phyloP scores from a whole-genome alignment of 2,113 vertebrate genomes.

The Pitta sordida region DNA sequence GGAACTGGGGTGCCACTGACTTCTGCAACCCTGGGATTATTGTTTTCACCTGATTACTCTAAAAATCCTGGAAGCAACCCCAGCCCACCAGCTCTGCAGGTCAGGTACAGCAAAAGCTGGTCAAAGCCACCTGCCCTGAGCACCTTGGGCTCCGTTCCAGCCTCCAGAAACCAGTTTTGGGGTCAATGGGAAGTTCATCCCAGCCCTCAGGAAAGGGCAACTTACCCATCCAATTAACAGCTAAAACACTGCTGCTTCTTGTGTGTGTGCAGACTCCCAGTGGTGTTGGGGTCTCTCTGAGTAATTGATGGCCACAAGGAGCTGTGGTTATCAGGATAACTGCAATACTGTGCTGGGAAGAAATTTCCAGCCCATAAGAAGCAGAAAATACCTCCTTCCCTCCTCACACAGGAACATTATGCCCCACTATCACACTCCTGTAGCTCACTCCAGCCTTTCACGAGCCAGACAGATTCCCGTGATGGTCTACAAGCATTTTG shows the following conservation, averaged over 20 bases:
- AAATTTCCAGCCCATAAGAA: background rate
- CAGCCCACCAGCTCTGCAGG: background rate
- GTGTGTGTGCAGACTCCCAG: background rate
- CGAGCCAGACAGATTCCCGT: fast-evolving
- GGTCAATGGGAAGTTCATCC: conserved; percentile 30
- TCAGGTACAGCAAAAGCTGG: background rate
- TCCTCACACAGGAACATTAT: fast-evolving
- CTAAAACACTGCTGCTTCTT: conserved; percentile 21
- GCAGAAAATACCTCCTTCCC: background rate
- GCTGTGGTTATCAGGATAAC: background rate
- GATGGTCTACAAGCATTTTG: background rate
- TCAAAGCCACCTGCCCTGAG: background rate
- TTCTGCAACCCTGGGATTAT: background rate
- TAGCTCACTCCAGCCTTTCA: background rate
- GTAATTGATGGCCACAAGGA: background rate
- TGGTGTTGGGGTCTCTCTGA: background rate
- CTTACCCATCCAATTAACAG: conserved; percentile 29
- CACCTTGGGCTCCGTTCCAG: background rate
- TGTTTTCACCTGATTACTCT: background rate
- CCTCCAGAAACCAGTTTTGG: background rate
- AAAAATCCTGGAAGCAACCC: background rate
- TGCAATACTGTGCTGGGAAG: background rate
- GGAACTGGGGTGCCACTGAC: background rate
- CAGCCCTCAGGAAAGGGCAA: background rate
- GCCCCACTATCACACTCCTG: fast-evolving